phyloP scores from a whole-genome alignment of 2,797 vertebrate genomes.

The Sphaeramia orbicularis region DNA sequence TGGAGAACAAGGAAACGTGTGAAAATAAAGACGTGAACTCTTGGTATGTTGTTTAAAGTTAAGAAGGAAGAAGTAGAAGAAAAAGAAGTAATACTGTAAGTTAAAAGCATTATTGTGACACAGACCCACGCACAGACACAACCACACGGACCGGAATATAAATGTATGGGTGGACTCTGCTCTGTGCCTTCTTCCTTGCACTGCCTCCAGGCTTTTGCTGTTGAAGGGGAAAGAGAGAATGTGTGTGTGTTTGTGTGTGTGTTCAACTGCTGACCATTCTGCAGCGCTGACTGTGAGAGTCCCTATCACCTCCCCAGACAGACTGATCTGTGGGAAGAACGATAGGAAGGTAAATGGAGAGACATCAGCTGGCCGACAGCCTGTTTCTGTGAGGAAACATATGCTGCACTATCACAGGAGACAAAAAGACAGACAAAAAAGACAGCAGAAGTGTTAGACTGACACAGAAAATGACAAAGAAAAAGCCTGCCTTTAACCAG shows the following conservation, averaged over 20 bases:
- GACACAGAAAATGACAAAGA: slow-evolving; percentile 6
- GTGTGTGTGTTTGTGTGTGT: slow-evolving; percentile 11
- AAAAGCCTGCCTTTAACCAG: neutral
- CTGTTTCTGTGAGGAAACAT: slow-evolving; percentile 54
- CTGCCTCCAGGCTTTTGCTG: slow-evolving; percentile 53
- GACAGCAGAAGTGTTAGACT: slow-evolving; percentile 5
- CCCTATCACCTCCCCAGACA: slow-evolving; percentile 17
- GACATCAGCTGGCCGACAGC: slow-evolving; percentile 65
- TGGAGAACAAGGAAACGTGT: slow-evolving; percentile 1
- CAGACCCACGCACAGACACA: slow-evolving; percentile 15
- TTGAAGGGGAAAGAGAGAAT: slow-evolving; percentile 2
- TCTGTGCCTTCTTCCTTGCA: slow-evolving; percentile 41
- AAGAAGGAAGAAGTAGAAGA: neutral
- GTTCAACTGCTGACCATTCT: slow-evolving; percentile 17
- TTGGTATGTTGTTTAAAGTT: neutral
- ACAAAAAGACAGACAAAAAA: slow-evolving; percentile 42
- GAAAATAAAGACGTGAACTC: neutral
- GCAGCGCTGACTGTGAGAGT: slow-evolving; percentile 20
- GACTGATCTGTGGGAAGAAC: slow-evolving; percentile 18
- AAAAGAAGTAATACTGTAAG: slow-evolving; percentile 1
- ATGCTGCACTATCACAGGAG: slow-evolving; percentile 58
- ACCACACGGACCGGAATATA: slow-evolving; percentile 65
- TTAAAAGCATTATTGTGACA: slow-evolving; percentile 30
- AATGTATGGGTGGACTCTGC: slow-evolving; percentile 63
- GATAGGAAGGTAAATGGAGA: slow-evolving; percentile 52